Conservation (phyloP, 53 echinoderm and acorn worm genomes). For the Holothuria scabra region DNA sequence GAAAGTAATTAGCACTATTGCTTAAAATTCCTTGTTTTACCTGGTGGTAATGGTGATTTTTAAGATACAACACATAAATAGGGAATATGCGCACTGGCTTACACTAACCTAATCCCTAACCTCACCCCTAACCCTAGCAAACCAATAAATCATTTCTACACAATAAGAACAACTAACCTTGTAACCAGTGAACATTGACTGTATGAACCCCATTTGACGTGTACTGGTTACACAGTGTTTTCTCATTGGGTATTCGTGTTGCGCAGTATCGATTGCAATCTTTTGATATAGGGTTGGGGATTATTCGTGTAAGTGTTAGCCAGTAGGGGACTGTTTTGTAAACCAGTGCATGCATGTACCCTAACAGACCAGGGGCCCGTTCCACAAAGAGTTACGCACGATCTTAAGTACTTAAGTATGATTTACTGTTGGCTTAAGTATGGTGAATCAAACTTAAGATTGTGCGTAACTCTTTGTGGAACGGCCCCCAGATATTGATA, state of each 20-base stretch:
- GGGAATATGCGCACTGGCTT: conserved; percentile 11
- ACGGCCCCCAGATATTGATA: neutral
- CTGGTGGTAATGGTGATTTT: neutral
- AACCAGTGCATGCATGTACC: neutral
- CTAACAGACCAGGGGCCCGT: neutral
- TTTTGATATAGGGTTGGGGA: neutral
- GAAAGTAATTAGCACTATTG: too few relatives aligned
- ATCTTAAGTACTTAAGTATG: too few relatives aligned
- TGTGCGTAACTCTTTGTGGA: too few relatives aligned
- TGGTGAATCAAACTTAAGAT: too few relatives aligned
- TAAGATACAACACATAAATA: conserved; percentile 7
- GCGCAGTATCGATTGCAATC: conserved; percentile 9
- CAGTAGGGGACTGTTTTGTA: neutral
- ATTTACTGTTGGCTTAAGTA: too few relatives aligned
- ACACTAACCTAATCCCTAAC: conserved; percentile 16
- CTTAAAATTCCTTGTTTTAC: too few relatives aligned
- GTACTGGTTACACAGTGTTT: conserved; percentile 30
- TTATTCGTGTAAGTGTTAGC: conserved; percentile 14
- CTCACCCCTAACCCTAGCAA: neutral
- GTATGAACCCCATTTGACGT: neutral
- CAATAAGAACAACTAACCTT: conserved; percentile 4
- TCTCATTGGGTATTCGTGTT: conserved; percentile 7
- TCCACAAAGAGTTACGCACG: too few relatives aligned
- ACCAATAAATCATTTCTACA: conserved; percentile 8
- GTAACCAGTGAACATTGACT: neutral